Conservation (phyloP, 2,888 invertebrate species). For the Brassicogethes aeneus region DNA sequence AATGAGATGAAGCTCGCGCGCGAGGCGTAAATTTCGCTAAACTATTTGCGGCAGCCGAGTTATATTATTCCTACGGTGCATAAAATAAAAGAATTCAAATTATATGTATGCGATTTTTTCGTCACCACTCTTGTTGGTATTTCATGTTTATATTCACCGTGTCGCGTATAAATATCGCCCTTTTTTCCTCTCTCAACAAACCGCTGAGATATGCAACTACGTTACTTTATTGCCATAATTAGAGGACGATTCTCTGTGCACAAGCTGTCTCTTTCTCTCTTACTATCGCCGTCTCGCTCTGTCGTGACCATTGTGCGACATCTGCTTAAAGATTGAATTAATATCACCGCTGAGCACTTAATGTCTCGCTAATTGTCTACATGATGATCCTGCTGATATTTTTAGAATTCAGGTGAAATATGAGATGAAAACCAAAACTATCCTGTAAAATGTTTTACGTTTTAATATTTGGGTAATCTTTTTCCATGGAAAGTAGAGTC, state of each 20-base stretch:
- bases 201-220: conserved; percentile 27
- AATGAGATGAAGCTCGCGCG: conserved; percentile 37
- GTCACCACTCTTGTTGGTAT: conserved; percentile 38
- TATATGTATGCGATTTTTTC: conserved; percentile 42
- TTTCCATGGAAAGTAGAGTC: no score
- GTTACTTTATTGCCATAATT: conserved; percentile 35
- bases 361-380: no score
- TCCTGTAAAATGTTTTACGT: no score
- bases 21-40: conserved; percentile 40
- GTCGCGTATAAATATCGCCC: conserved; percentile 38
- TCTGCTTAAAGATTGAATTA: no score
- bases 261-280: no score
- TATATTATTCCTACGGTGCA: conserved; percentile 38
- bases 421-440: no score
- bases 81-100: conserved; percentile 42
- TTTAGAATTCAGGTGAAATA: no score
- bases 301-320: no score
- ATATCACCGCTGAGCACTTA: no score
- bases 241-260: conserved; percentile 26
- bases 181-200: conserved; percentile 22
- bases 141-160: conserved; percentile 42
- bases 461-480: no score
- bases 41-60: conserved; percentile 41
- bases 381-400: no score
- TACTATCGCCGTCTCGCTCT: no score